Percentiles rank a stretch among this genome's conserved stretches.
Conservation (phyloP, 2,797 vertebrate species). For the Acanthurus leucopareius region DNA sequence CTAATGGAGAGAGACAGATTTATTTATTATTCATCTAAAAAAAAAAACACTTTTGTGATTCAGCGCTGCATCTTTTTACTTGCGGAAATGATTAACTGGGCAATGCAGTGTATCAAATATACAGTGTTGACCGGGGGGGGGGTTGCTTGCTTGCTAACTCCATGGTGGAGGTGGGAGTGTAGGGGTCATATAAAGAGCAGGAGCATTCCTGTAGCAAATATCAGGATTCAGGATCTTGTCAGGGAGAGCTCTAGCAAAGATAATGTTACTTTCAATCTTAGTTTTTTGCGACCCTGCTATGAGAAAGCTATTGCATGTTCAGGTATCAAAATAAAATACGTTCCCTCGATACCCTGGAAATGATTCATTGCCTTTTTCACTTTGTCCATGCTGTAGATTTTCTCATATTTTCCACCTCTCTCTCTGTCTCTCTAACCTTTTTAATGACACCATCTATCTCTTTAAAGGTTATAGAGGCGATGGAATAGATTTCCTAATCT, state of each 20-base stretch:
- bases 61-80: conserved; percentile 43
- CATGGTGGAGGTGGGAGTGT: conserved; percentile 15
- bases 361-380: neutral
- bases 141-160: conserved; percentile 15
- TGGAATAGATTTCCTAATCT: neutral
- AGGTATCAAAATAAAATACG: conserved; percentile 16
- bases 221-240: conserved; percentile 24
- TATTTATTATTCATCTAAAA: conserved; percentile 73
- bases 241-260: conserved; percentile 25
- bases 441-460: neutral
- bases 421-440: neutral
- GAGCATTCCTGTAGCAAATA: conserved; percentile 18
- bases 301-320: conserved; percentile 24
- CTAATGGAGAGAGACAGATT: conserved; percentile 49
- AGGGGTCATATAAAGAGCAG: conserved; percentile 53
- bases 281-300: conserved; percentile 32
- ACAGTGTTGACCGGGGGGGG: conserved; percentile 21
- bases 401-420: neutral
- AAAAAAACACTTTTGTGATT: conserved; percentile 39
- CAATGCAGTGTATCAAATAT: conserved; percentile 36
- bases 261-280: conserved; percentile 7
- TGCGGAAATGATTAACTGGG: conserved; percentile 49
- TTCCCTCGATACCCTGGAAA: neutral
- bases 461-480: neutral
- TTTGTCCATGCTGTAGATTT: neutral